phyloP scores from a whole-genome alignment of 2,797 vertebrate genomes.

The Oreonectes daqikongensis region DNA sequence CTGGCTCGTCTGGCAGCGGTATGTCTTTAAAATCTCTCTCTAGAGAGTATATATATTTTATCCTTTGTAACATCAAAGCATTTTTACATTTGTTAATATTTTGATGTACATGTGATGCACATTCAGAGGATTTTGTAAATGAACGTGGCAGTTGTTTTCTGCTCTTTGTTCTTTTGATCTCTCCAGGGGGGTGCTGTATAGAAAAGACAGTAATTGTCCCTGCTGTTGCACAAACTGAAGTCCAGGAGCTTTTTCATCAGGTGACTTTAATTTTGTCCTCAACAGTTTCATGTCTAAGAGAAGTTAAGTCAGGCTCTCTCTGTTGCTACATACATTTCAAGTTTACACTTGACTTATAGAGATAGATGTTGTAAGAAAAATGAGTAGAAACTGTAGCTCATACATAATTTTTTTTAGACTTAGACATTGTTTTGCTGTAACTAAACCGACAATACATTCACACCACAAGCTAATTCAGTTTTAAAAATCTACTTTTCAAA shows the following conservation, averaged over 20 bases:
- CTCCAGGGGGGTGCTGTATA: slow-evolving; percentile 7
- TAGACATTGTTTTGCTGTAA: not conserved
- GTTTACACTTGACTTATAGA: not conserved
- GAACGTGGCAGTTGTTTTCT: slow-evolving; percentile 23
- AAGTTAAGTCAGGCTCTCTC: not conserved
- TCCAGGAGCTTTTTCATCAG: not conserved
- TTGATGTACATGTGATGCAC: not conserved
- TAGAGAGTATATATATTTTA: not conserved
- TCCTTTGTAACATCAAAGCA: not conserved
- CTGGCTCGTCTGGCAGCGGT: too few relatives aligned
- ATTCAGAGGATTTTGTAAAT: not conserved
- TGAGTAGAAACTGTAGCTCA: not conserved
- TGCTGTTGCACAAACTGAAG: not conserved
- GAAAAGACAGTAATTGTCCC: slow-evolving; percentile 6
- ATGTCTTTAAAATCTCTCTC: not conserved
- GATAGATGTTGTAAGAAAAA: slow-evolving; percentile 7
- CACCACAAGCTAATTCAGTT: not conserved
- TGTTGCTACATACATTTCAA: slow-evolving; percentile 14
- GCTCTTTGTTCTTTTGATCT: slow-evolving; percentile 21
- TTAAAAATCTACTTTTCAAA: not conserved
- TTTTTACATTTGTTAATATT: slow-evolving; percentile 7
- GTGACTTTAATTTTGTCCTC: slow-evolving; percentile 14
- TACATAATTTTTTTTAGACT: not conserved
- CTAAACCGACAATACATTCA: not conserved
- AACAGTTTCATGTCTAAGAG: not conserved